These are phyloP conservation scores for Sisor rabdophorus DNA, from an alignment of 2,113 vertebrate species.

Conservation along the genomic window DNA sequence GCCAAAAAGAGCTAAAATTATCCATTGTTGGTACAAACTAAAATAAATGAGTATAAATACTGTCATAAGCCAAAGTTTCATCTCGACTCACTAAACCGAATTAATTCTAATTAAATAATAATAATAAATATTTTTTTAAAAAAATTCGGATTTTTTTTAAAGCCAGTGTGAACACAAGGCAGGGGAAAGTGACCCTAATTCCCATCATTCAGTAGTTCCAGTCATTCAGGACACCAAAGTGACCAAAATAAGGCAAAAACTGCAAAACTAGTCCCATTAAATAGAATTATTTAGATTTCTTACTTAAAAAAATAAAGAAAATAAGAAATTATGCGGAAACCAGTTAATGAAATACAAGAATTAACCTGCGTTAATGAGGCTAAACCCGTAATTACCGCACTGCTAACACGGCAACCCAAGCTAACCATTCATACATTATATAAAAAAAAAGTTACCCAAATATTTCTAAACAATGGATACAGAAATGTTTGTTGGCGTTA, in stretches of 20 bases:
- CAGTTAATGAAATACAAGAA: not conserved
- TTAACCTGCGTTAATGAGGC: not conserved
- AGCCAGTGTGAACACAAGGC: not conserved
- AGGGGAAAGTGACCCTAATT: too few species aligned
- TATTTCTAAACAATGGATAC: not conserved
- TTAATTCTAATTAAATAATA: conserved; percentile 1
- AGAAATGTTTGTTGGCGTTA: not conserved
- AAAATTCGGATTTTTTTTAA: not conserved
- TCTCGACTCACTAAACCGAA: not conserved
- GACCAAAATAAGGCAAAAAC: too few species aligned
- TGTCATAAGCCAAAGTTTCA: not conserved
- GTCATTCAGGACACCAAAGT: too few species aligned
- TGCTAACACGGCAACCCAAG: not conserved
- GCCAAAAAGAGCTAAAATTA: too few species aligned
- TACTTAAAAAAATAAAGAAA: not conserved
- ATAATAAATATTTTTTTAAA: too few species aligned
- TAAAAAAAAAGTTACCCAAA: not conserved
- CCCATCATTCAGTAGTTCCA: too few species aligned
- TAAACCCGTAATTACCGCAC: not conserved
- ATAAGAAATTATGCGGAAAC: too few species aligned
- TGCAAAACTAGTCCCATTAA: too few species aligned
- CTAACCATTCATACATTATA: not conserved
- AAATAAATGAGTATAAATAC: not conserved
- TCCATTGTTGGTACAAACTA: not conserved
- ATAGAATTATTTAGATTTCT: not conserved